Percentiles rank a stretch among this genome's conserved stretches.
Evolutionary conservation across 2,113 vertebrate genomes (phyloP).

Genomic region (Thinocorus orbignyianus): DNA sequence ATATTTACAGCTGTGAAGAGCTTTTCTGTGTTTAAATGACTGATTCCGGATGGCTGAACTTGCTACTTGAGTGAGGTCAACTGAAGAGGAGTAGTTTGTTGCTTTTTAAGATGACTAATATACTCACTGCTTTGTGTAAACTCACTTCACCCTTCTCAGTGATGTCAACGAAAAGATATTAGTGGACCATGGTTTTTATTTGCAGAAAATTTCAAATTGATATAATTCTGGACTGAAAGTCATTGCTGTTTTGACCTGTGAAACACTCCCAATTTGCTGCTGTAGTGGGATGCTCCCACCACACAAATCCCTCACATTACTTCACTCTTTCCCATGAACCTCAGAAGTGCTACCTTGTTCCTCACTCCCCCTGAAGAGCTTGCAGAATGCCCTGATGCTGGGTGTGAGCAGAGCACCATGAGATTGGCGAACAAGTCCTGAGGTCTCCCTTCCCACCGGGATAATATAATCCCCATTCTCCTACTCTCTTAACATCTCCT

Average conservation of each 20-base stretch:
- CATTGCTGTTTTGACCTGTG: background rate
- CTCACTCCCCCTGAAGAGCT: accelerated
- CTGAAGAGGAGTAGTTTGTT: background rate
- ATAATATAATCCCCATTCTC: background rate
- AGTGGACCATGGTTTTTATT: background rate
- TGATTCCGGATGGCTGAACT: background rate
- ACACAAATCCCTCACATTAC: background rate
- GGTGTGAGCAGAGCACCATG: accelerated
- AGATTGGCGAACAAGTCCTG: background rate
- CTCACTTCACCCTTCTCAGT: background rate
- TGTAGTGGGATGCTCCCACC: background rate
- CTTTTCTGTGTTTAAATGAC: background rate
- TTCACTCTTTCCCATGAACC: background rate
- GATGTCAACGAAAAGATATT: background rate
- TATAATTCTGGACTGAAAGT: background rate
- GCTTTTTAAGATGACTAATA: background rate
- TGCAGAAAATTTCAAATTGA: background rate
- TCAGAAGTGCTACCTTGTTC: background rate
- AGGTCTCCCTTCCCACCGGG: accelerated
- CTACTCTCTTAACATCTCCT: background rate
- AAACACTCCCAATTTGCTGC: background rate
- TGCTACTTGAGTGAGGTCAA: background rate
- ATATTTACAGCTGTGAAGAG: background rate
- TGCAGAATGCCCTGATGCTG: accelerated
- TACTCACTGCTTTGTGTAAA: background rate